phyloP scores from a whole-genome alignment of 92 coral and sea anemone genomes.

The Epizoanthus illoricatus region DNA sequence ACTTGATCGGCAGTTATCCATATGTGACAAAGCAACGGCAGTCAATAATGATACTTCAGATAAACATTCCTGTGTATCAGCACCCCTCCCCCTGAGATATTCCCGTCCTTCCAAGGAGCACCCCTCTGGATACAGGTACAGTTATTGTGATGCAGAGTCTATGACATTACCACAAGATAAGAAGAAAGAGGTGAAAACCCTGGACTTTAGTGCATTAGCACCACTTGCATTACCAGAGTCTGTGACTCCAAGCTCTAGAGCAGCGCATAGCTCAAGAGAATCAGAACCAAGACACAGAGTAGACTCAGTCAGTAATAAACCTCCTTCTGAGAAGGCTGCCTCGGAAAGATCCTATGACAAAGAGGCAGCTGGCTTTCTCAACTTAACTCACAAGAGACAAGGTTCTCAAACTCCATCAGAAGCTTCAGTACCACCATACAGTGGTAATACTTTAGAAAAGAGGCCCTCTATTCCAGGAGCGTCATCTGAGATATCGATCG shows the following conservation, averaged over 20 bases:
- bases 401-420: constrained; percentile 82
- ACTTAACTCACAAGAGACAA: constrained; percentile 48
- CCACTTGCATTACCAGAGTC: constrained; percentile 82
- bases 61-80: constrained; percentile 80
- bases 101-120: constrained; percentile 47
- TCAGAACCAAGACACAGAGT: neutral
- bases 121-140: constrained; percentile 74
- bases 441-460: constrained; percentile 9
- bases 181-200: constrained; percentile 31
- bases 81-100: constrained; percentile 74
- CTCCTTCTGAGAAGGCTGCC: constrained; percentile 57
- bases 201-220: constrained; percentile 50
- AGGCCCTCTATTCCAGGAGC: constrained; percentile 79
- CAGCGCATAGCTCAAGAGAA: constrained; percentile 48
- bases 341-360: constrained; percentile 55
- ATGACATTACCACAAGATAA: neutral
- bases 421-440: constrained; percentile 54
- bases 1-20: constrained; percentile 59
- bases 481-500: constrained; percentile 56
- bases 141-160: constrained; percentile 59
- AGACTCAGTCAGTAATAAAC: constrained; percentile 8
- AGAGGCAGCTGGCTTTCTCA: constrained; percentile 48
- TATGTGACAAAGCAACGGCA: neutral
- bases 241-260: constrained; percentile 50
- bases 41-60: constrained; percentile 48